Base-by-base conservation (phyloP, 2,113 vertebrate genomes). In the Gnathonemus longibarbis region DNA sequence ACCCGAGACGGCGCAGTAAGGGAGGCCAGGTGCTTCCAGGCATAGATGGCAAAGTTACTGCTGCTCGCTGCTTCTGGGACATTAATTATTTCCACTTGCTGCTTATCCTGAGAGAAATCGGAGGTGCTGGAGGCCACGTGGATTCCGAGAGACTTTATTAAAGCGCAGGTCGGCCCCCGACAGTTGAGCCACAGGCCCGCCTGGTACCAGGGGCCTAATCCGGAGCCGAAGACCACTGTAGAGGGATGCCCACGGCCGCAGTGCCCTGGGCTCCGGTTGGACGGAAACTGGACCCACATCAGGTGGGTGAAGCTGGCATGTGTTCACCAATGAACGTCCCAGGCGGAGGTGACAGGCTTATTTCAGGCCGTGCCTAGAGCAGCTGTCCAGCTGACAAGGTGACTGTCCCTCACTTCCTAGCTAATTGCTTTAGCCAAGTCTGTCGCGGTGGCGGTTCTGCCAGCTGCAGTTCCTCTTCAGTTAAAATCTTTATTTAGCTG, bases 31-130 rank as follows among this genome's bases (percentile, higher is more conserved):
- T 49, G 49, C 42, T 24, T 89, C 90, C 87, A 91, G 84, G 88
- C 84, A 70, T 62, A 31, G 53, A 39, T 8, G 90, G 90, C 53
- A 62, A 90, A 90, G 66, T 49, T 70, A 91, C n/a, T 48, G 66
- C 9, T 2, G 56, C 48, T 80, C 62, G 21, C 90, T 70, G 46
- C 39, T 49, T 77, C 19, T 74, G 84, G n/a, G 77, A 19, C 48
- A 27, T 77, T 92, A 62, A 92, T 92, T 90, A 90, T 83, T 86
- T 90, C 88, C 84, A 89, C 50, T 52, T 48, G 39, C 58, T 39
- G 24, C 62, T 66, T 66, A 27, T 62, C 21, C 31, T 46, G 90
- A 90, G 88, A 90, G 58, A 62, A 88, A 86, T 39, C 74, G 46
- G 58, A 74, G 74, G 42, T 70, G 56, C 42, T 56, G 89, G 89